Conservation (phyloP, 1,140 invertebrate species). For the Meteorus sp. region DNA sequence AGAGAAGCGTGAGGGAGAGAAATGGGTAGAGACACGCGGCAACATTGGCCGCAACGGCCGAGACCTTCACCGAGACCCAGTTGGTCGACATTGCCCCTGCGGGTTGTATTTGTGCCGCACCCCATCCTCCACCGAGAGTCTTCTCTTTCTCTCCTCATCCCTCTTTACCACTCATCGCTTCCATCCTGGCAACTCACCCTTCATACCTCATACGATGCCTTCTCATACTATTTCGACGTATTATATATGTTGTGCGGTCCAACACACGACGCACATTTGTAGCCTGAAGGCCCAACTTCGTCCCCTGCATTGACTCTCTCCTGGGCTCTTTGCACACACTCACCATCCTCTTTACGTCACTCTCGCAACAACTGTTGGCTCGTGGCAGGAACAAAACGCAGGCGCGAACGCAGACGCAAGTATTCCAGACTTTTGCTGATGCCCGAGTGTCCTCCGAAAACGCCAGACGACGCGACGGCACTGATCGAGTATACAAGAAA, state of each 20-base stretch:
- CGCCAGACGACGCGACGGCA: slow-evolving; percentile 44
- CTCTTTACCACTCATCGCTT: slow-evolving; percentile 12
- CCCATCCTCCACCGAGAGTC: slow-evolving; percentile 29
- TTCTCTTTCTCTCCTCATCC: no score
- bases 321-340: not conserved
- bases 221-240: no score
- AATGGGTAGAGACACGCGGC: slow-evolving; percentile 14
- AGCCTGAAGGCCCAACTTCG: slow-evolving; percentile 23
- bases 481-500: slow-evolving; percentile 14
- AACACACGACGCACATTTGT: no score
- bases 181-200: slow-evolving; percentile 6
- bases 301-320: not conserved
- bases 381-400: slow-evolving; percentile 38
- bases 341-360: slow-evolving; percentile 1
- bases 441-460: slow-evolving; percentile 34
- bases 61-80: slow-evolving; percentile 59
- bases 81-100: slow-evolving; percentile 60
- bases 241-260: no score
- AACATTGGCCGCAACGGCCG: slow-evolving; percentile 35
- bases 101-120: slow-evolving; percentile 38
- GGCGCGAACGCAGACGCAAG: slow-evolving; percentile 48
- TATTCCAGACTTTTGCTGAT: slow-evolving; percentile 27
- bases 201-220: no score
- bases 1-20: not conserved
- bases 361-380: not conserved